These are phyloP conservation scores for Terrapene triunguis DNA, from an alignment of 2,113 vertebrate species.

Conservation along the genomic window DNA sequence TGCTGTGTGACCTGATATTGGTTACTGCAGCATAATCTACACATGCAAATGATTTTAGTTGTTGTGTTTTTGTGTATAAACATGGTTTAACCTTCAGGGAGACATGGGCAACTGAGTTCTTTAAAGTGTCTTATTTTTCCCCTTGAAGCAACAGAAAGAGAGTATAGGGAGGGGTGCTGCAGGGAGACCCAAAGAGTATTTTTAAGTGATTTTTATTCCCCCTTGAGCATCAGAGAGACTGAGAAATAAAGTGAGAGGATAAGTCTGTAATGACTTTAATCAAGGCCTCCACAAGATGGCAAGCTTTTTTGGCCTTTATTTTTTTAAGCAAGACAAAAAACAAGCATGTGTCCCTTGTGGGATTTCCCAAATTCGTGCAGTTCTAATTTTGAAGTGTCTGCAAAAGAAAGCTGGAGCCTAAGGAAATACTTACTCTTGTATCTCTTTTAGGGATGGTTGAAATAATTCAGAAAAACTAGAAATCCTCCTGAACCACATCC, in stretches of 20 bases:
- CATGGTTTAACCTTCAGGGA: neutral
- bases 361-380: neutral
- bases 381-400: neutral
- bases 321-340: neutral
- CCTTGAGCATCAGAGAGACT: neutral
- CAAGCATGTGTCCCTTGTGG: neutral
- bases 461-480: neutral
- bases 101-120: neutral
- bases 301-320: neutral
- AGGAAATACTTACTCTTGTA: neutral
- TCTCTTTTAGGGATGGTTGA: neutral
- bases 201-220: neutral
- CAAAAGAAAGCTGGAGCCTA: neutral
- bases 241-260: neutral
- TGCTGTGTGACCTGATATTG: neutral
- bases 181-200: neutral
- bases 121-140: neutral
- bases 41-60: neutral
- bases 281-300: neutral
- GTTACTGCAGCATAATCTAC: neutral
- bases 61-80: neutral
- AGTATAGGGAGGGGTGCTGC: neutral
- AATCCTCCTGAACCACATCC: rapidly evolving
- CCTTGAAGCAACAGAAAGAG: neutral
- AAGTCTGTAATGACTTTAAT: neutral